Conservation (phyloP, 2,797 vertebrate genomes). For the Psittacula echo region DNA sequence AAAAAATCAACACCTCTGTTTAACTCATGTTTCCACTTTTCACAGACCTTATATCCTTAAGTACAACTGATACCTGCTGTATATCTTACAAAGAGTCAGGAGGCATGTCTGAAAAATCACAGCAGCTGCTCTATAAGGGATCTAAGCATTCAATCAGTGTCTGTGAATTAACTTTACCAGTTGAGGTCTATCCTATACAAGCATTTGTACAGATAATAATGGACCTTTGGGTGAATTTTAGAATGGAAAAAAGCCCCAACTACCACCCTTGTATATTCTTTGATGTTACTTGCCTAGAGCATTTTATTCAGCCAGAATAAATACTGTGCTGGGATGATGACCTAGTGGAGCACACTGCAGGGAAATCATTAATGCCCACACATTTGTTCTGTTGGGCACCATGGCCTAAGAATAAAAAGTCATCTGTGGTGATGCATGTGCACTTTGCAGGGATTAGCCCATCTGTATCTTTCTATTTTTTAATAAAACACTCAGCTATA, state of each 20-base stretch:
- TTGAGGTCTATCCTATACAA: background rate
- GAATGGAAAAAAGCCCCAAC: background rate
- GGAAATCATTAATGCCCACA: constrained; percentile 49
- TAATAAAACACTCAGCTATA: constrained; percentile 39
- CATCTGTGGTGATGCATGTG: constrained; percentile 27
- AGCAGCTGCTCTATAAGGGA: background rate
- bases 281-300: background rate
- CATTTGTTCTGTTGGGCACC: constrained; percentile 13
- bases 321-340: constrained; percentile 22
- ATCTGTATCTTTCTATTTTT: constrained; percentile 29
- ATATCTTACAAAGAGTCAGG: background rate
- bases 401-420: constrained; percentile 47
- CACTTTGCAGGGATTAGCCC: constrained; percentile 49
- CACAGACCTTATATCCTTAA: background rate
- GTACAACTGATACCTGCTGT: constrained; percentile 1
- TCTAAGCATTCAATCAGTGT: background rate
- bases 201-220: background rate
- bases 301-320: constrained; percentile 61
- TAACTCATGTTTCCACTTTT: constrained; percentile 21
- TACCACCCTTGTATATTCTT: background rate
- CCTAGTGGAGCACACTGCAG: background rate
- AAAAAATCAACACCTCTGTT: constrained; percentile 30
- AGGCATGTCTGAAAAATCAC: background rate
- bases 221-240: background rate
- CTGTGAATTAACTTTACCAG: constrained; percentile 16